phyloP scores from a whole-genome alignment of 2,888 invertebrate genomes.

The Stenodema calcarata region DNA sequence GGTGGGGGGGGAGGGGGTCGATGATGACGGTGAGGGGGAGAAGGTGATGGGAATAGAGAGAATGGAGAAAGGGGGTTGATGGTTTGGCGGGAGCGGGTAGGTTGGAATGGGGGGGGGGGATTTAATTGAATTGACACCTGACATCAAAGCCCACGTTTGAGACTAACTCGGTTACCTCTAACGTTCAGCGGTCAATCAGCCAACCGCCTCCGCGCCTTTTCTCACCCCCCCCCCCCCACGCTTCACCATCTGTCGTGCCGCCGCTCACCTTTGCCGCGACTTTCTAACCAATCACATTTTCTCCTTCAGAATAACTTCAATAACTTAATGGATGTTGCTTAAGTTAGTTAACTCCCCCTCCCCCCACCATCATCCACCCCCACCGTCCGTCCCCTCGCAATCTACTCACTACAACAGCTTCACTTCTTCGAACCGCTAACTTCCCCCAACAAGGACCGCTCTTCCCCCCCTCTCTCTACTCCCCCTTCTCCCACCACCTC shows the following conservation, averaged over 20 bases:
- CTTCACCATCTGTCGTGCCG: background rate
- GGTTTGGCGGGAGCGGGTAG: background rate
- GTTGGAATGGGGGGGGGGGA: background rate
- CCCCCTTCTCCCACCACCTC: background rate
- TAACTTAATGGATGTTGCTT: constrained; percentile 36
- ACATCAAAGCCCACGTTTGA: constrained; percentile 45
- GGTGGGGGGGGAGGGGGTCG: background rate
- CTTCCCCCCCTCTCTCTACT: too few relatives aligned
- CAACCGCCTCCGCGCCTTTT: constrained; percentile 1
- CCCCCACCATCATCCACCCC: too few relatives aligned
- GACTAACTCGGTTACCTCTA: constrained; percentile 43
- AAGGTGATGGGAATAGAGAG: background rate
- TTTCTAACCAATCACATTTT: constrained; percentile 36
- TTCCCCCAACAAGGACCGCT: background rate
- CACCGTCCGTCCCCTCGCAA: too few relatives aligned
- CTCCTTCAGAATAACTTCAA: constrained; percentile 32
- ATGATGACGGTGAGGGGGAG: background rate
- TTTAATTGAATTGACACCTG: constrained; percentile 44
- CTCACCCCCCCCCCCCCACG: background rate
- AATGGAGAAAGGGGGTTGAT: too few relatives aligned
- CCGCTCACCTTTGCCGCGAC: constrained; percentile 3
- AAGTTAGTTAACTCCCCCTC: constrained; percentile 24
- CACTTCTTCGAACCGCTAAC: constrained; percentile 15
- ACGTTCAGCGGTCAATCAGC: constrained; percentile 31
- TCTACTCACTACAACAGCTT: too few relatives aligned